Percentiles rank a stretch among this genome's conserved stretches.
Conservation (phyloP, 2,888 invertebrate species). For the Troilus luridus region DNA sequence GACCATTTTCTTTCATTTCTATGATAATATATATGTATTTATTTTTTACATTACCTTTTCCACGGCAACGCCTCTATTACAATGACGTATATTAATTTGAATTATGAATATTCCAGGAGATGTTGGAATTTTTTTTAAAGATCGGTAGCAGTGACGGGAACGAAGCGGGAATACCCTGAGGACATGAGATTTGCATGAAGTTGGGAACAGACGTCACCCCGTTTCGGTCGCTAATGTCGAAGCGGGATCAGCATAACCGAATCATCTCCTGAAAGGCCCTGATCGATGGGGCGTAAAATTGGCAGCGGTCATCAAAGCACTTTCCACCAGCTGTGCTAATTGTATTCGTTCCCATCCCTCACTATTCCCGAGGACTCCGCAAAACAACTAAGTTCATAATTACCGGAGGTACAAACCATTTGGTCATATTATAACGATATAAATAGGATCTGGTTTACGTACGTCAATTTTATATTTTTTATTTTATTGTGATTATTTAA, state of each 20-base stretch:
- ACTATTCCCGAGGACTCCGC: not conserved
- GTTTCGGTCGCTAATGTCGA: not conserved
- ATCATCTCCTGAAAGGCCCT: not conserved
- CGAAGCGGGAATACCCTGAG: not conserved
- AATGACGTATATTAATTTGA: no score
- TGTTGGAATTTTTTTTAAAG: not conserved
- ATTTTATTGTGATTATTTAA: no score
- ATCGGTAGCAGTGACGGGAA: not conserved
- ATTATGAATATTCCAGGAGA: not conserved
- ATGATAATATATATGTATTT: no score
- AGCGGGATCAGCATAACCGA: constrained; percentile 12
- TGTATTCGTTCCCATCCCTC: not conserved
- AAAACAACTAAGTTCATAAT: not conserved
- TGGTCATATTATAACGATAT: no score
- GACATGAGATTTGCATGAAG: not conserved
- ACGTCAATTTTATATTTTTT: no score
- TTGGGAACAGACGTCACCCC: not conserved
- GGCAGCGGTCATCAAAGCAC: not conserved
- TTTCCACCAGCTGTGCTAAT: not conserved
- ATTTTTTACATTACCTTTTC: no score
- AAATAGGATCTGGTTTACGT: no score
- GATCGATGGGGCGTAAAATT: not conserved
- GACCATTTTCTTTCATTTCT: no score
- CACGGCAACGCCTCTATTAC: no score
- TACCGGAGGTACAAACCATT: not conserved